These are phyloP conservation scores for Saturnia japonica DNA, from an alignment of 2,888 invertebrate genomes.

Conservation along the genomic window DNA sequence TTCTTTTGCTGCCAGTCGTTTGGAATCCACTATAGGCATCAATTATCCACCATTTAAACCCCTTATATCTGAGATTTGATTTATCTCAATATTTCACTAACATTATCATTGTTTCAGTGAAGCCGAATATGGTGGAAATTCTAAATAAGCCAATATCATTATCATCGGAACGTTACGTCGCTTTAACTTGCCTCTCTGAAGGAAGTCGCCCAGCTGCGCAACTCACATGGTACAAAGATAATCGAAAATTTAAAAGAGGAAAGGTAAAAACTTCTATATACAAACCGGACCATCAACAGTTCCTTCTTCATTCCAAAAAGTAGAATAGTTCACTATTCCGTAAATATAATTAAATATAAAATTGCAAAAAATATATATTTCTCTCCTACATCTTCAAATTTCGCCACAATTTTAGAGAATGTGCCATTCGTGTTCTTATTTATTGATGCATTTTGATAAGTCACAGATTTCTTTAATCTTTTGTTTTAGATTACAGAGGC, in stretches of 20 bases:
- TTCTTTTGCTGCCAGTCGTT: not conserved
- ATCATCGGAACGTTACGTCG: constrained; percentile 90
- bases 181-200: constrained; percentile 89
- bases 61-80: not conserved
- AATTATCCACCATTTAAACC: not conserved
- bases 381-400: too few species aligned
- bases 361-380: too few species aligned
- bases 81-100: not conserved
- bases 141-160: constrained; percentile 88
- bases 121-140: constrained; percentile 89
- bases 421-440: not conserved
- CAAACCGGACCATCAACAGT: too few species aligned
- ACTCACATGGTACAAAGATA: constrained; percentile 92
- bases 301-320: too few species aligned
- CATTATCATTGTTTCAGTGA: constrained; percentile 81
- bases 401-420: too few species aligned
- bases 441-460: not conserved
- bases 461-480: not conserved
- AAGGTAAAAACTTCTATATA: constrained; percentile 80
- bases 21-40: not conserved
- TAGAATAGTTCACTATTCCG: too few species aligned
- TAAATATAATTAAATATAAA: too few species aligned
- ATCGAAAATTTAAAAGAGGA: constrained; percentile 87
- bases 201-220: constrained; percentile 94
- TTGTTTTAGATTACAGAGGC: constrained; percentile 81